Percentiles rank a stretch among this genome's conserved stretches.
These are phyloP conservation scores for Bufo bufo DNA, from an alignment of 2,113 vertebrate genomes.

Conservation along the genomic window DNA sequence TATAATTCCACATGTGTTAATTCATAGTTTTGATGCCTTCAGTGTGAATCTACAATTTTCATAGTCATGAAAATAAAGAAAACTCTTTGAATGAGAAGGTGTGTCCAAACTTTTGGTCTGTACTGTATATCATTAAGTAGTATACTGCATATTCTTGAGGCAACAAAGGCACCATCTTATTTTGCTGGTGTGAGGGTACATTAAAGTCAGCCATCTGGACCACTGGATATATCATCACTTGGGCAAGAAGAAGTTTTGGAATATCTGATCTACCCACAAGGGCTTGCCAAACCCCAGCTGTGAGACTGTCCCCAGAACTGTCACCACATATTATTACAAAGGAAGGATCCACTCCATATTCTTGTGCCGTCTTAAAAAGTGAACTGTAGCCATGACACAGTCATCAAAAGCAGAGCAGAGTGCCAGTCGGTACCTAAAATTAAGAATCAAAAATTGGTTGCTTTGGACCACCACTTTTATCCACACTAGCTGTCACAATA, in stretches of 20 bases:
- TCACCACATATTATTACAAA: constrained; percentile 78
- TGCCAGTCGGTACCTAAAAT: constrained; percentile 76
- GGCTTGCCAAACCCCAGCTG: constrained; percentile 75
- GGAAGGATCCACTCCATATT: constrained; percentile 74
- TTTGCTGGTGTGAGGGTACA: constrained; percentile 83
- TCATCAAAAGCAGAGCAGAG: constrained; percentile 75
- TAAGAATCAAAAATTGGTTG: neutral
- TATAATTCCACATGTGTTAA: no score
- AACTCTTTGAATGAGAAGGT: no score
- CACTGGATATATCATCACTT: constrained; percentile 80
- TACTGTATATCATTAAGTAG: constrained; percentile 68
- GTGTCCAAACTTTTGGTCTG: no score
- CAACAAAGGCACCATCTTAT: constrained; percentile 74
- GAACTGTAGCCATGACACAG: constrained; percentile 72
- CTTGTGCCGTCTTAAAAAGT: constrained; percentile 76
- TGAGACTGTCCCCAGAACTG: constrained; percentile 78
- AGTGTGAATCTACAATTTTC: no score
- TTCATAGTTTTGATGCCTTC: no score
- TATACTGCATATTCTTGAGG: constrained; percentile 64
- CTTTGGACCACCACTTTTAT: no score
- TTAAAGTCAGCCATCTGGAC: constrained; percentile 83
- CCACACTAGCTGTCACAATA: no score
- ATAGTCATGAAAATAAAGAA: no score
- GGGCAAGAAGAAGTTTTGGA: constrained; percentile 74
- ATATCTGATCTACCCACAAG: constrained; percentile 70